phyloP scores from a whole-genome alignment of 2,888 invertebrate species.

The Pammene aurita region DNA sequence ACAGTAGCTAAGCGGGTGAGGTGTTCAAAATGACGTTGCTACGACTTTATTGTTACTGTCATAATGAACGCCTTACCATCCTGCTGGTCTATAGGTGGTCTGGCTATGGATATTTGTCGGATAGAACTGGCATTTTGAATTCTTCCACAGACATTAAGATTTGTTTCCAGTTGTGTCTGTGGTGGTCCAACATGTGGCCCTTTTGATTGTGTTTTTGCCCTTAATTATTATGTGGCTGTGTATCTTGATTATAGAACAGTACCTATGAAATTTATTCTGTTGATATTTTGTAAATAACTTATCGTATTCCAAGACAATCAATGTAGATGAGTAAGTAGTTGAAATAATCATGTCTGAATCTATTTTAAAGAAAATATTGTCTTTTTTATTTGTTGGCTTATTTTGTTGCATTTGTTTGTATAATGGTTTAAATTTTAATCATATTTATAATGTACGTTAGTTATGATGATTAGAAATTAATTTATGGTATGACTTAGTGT shows the following conservation, averaged over 20 bases:
- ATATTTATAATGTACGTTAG: constrained; percentile 10
- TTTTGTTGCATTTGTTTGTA: constrained; percentile 22
- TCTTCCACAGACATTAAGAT: not conserved
- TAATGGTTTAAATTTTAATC: not conserved
- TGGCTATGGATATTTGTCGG: too few relatives aligned
- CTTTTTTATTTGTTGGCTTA: constrained; percentile 10
- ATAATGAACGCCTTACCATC: too few relatives aligned
- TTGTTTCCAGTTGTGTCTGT: not conserved
- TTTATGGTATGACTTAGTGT: not conserved
- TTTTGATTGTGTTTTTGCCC: constrained; percentile 18
- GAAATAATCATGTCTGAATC: not conserved
- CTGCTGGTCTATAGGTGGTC: too few relatives aligned
- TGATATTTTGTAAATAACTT: constrained; percentile 13
- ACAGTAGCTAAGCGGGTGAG: too few relatives aligned
- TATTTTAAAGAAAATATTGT: not conserved
- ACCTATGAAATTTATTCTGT: not conserved
- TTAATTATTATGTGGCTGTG: constrained; percentile 18
- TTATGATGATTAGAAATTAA: not conserved
- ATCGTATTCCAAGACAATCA: not conserved
- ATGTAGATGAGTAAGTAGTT: too few relatives aligned
- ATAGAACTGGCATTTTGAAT: not conserved
- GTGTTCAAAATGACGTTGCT: too few relatives aligned
- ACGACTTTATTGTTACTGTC: too few relatives aligned
- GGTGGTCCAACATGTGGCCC: not conserved
- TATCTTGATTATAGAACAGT: constrained; percentile 5